Evolutionary conservation across 2,797 vertebrate species (phyloP), one percentile per base, ranked within the genome.

Genomic region (Argyrosomus regius): DNA sequence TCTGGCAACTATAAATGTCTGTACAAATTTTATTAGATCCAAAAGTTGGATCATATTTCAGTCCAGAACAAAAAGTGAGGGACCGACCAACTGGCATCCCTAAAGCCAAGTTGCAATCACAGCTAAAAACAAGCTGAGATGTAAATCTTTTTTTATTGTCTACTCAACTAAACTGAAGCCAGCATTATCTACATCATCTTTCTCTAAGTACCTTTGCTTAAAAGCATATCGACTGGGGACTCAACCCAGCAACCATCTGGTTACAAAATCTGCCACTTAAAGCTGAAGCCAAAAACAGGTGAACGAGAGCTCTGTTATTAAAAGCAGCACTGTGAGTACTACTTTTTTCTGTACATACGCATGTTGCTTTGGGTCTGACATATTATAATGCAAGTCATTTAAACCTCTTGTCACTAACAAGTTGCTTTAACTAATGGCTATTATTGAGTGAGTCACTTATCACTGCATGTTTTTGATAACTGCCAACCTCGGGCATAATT

Each of bases 401-500:
- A 81, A 83, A 88, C 67, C 75, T 70, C 60, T 81, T 75, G 81
- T 88, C 83, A 86, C 73, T 81, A 89, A 86, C 85, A 89, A 84
- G 91, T 90, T 87, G 70, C 79, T 84, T 86, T 87, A 88, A 90
- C 75, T 88, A 87, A 89, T 89, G 82, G 80, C 77, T 62, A 62
- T 78, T 75, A 86, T 81, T 81, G 88, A 93, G 79, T 65, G 83
- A 90, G 85, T 86, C 89, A 86, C 90, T 90, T 91, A 91, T 92
- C 91, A 90, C 77, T 63, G 75, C 70, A 70, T 77, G 90, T 87
- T 88, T 92, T 77, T 89, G 84, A 91, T 92, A 89, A 89, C 80
- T 88, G 87, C 89, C 87, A 86, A 87, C 82, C 85, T 81, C 67
- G 7, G 80, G 83, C 24, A 43, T 92, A 91, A 94, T 92, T 92